phyloP scores from a whole-genome alignment of 2,113 vertebrate species.

The Egretta garzetta region DNA sequence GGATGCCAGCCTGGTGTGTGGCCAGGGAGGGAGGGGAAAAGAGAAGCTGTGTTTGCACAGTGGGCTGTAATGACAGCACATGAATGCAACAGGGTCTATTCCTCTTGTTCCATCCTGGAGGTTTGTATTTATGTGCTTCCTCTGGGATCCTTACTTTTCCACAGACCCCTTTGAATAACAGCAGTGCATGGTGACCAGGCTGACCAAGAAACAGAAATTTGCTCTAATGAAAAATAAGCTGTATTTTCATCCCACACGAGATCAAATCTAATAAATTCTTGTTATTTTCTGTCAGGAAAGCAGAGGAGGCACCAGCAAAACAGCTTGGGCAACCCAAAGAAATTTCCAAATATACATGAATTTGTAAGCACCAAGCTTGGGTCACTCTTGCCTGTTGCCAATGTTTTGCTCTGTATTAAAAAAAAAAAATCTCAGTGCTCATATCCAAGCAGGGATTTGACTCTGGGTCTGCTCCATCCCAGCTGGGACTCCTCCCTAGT shows the following conservation, averaged over 20 bases:
- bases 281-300: neutral
- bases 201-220: neutral
- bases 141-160: neutral
- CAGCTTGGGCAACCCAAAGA: neutral
- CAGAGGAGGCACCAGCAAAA: neutral
- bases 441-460: neutral
- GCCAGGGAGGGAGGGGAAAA: fast-evolving
- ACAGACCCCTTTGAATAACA: neutral
- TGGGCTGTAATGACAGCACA: neutral
- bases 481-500: neutral
- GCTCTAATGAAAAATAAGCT: neutral
- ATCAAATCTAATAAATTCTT: neutral
- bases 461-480: neutral
- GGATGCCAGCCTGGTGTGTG: neutral
- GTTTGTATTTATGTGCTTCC: neutral
- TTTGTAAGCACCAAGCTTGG: neutral
- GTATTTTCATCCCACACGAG: neutral
- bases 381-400: neutral
- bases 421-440: neutral
- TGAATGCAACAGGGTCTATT: neutral
- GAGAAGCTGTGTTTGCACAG: neutral
- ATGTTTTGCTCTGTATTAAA: neutral
- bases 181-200: neutral
- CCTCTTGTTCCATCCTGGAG: neutral
- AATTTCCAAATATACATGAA: neutral